phyloP scores from a whole-genome alignment of 2,797 vertebrate genomes.

The Mycteria americana region DNA sequence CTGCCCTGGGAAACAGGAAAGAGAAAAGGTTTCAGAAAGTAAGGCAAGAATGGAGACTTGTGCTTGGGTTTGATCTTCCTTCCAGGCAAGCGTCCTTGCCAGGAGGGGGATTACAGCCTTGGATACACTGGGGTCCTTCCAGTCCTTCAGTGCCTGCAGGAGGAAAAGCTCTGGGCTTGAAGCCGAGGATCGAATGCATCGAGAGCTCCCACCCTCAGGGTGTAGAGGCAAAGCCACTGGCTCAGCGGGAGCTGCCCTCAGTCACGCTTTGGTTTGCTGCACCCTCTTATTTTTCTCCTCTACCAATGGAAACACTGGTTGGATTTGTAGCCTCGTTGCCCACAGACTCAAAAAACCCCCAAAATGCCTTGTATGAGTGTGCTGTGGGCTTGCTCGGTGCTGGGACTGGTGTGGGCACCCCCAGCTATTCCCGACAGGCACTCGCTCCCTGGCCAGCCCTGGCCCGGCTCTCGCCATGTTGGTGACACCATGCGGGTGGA shows the following conservation, averaged over 20 bases:
- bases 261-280: neutral
- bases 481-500: neutral
- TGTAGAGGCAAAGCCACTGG: neutral
- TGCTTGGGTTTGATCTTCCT: slow-evolving; percentile 8
- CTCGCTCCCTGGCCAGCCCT: neutral
- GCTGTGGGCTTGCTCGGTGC: neutral
- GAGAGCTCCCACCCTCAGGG: neutral
- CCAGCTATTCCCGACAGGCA: neutral
- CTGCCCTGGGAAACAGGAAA: neutral
- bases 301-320: neutral
- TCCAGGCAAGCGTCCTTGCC: slow-evolving; percentile 6
- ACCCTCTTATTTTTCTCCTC: neutral
- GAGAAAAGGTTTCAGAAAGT: neutral
- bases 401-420: fast-evolving
- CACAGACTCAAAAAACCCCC: neutral
- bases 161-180: neutral
- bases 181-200: neutral
- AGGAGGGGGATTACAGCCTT: slow-evolving; percentile 7
- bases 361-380: neutral
- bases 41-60: neutral
- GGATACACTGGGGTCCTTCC: neutral
- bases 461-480: fast-evolving
- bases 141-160: neutral
- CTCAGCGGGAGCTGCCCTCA: neutral
- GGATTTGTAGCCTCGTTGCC: neutral